Evolutionary conservation across 2,113 vertebrate species (phyloP), one percentile per base, ranked within the genome.

Genomic region (Psophia crepitans): DNA sequence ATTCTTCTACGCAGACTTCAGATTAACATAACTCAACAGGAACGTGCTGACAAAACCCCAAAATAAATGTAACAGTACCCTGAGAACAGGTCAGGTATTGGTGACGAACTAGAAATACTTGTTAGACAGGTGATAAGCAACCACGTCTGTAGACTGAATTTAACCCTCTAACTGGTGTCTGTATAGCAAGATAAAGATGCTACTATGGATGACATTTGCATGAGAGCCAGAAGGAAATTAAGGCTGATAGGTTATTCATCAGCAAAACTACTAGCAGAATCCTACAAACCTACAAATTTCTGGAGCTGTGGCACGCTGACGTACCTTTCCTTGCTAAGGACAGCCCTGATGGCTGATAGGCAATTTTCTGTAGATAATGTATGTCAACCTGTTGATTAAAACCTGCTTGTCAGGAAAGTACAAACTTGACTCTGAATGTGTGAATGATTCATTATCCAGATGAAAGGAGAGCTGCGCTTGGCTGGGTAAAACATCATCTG

Each of bases 391-490:
- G 60, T 56, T 95, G 83, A 89, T 96, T 95, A 95, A 95, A 90
- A 95, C 21, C 54, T 39, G 16, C 15, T 7, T 43, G 71, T 66
- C 66, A 92, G n/a, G 84, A 75, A 84, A 88, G 80, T 12, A 58
- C 88, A 93, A 89, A 83, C 96, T 65, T 85, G 74, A 88, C 90
- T 90, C 53, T 35, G 73, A 93, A 76, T 69, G 56, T 92, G 93
- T 79, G 79, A 92, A 75, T 70, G 96, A 91, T 89, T 96, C 93
- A 75, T 85, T 93, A 97, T 83, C 84, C 89, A 92, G 66, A 33
- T 90, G 94, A 93, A 92, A 96, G 84, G 79, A 70, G 48, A 91
- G 64, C 68, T 90, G 53, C 1, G 8, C 80, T 89, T 93, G 76
- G 91, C 91, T 95, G 57, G 61, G 28, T 79, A 91, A 75, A 89